Percentiles rank a stretch among this genome's conserved stretches.
These are phyloP conservation scores for Theocolax elegans DNA, from an alignment of 1,140 invertebrate genomes.

Conservation along the genomic window DNA sequence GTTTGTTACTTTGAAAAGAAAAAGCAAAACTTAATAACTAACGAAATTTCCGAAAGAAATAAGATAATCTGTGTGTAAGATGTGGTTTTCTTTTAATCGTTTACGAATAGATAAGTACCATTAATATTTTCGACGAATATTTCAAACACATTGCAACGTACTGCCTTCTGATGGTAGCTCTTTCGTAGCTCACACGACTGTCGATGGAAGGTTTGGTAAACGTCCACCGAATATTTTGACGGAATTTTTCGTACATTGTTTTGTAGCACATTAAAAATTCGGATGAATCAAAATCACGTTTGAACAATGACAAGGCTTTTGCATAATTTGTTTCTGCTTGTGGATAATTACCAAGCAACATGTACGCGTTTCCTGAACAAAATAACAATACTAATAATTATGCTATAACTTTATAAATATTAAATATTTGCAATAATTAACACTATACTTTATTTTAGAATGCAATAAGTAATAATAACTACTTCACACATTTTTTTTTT, in stretches of 20 bases:
- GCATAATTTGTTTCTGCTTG: conserved; percentile 46
- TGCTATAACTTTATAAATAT: too few species aligned
- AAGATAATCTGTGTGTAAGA: too few species aligned
- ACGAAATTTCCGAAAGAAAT: too few species aligned
- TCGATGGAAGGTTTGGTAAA: not conserved
- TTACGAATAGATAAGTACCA: too few species aligned
- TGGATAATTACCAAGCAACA: conserved; percentile 41
- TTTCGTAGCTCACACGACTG: not conserved
- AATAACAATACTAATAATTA: not conserved
- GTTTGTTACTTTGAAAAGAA: too few species aligned
- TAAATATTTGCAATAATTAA: too few species aligned
- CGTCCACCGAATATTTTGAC: not conserved
- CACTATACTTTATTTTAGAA: too few species aligned
- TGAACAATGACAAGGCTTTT: conserved; percentile 34
- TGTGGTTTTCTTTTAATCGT: too few species aligned
- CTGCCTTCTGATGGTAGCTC: not conserved
- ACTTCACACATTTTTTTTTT: too few species aligned
- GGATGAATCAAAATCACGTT: not conserved
- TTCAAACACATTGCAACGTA: conserved; percentile 18
- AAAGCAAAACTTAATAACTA: too few species aligned
- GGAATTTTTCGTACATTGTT: conserved; percentile 1
- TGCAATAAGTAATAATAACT: too few species aligned
- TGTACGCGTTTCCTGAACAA: conserved; percentile 48
- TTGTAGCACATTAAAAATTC: conserved; percentile 14
- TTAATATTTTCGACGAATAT: conserved; percentile 10